A percentile compares a stretch with the other conserved stretches of the same genome.
phyloP scores from a whole-genome alignment of 1,140 invertebrate genomes.

The Acyrthosiphon pisum region DNA sequence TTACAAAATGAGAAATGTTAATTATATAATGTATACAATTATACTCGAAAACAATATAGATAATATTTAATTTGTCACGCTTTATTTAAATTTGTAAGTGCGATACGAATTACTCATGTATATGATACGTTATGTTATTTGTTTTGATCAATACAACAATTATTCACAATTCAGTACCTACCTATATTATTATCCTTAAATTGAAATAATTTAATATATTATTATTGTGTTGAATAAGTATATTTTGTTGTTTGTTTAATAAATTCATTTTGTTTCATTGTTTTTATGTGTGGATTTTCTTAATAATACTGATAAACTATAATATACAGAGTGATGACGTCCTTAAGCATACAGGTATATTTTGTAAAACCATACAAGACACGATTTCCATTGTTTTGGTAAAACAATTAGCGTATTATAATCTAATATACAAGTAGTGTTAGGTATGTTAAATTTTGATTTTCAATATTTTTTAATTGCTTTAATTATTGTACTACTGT shows the following conservation, averaged over 20 bases:
- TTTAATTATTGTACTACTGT: too few relatives aligned
- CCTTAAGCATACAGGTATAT: not conserved
- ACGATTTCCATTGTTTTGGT: too few relatives aligned
- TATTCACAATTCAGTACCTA: not conserved
- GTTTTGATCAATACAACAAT: not conserved
- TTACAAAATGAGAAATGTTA: not conserved
- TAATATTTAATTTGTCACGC: constrained; percentile 3
- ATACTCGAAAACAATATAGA: not conserved
- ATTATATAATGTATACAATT: not conserved
- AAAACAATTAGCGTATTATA: too few relatives aligned
- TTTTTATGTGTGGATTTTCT: not conserved
- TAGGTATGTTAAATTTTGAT: too few relatives aligned
- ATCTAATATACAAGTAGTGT: too few relatives aligned
- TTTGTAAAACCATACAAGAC: not conserved
- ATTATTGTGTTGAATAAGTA: not conserved
- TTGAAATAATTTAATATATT: not conserved
- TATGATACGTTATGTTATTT: not conserved
- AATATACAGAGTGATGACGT: not conserved
- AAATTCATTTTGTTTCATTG: not conserved
- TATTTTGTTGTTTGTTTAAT: not conserved
- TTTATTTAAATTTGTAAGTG: constrained; percentile 6
- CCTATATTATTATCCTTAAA: not conserved
- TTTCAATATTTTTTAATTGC: too few relatives aligned
- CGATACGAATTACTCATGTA: not conserved
- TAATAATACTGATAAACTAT: not conserved